Base-by-base conservation (phyloP, 2,113 vertebrate species). In the Thamnaconus septentrionalis region DNA sequence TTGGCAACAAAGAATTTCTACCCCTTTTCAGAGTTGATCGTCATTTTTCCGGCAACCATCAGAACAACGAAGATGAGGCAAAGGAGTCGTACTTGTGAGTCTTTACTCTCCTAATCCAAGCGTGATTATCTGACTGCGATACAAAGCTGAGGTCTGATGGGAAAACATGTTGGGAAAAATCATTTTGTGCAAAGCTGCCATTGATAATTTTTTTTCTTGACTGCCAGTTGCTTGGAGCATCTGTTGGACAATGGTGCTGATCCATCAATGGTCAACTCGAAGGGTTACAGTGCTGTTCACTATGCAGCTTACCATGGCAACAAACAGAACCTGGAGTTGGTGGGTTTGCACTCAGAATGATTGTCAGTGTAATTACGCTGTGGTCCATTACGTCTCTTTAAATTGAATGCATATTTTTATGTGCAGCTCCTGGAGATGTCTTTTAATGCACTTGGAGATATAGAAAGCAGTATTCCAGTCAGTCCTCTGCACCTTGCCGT, bases 401-500 rank as follows among this genome's bases (percentile, higher is more conserved):
- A 7, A 48, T 47, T 2, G 43, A 53, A 53, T 61, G 3, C 2
- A 47, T 49, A 5, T 63, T 61, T 61, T 46, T 1, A 51, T 11
- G 74, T 63, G 44, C 69, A 98, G 97, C 95, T 98, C 72, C 92
- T 98, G 92, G 97, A 98, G 89, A 96, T 97, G 94, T 97, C 96
- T 56, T 96, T 97, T 84, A 98, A 97, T 91, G 97, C 96, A 91
- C 91, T 98, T 89, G 95, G 96, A 88, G 95, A 98, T 67, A 95
- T 97, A 89, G 95, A 98, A 82, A 98, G 94, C 91, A 94, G 93
- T 81, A 89, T 95, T 87, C 96, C 95, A 61, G 94, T 96, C 88
- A 98, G 97, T 89, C 96, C 96, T 75, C 92, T 99, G 91, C 97
- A 99, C 92, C 96, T 99, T 85, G 96, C 97, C 93, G 97, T 99